Percentiles rank a stretch among this genome's conserved stretches.
Evolutionary conservation across 1,140 invertebrate species (phyloP).

Genomic region (Linepithema humile): DNA sequence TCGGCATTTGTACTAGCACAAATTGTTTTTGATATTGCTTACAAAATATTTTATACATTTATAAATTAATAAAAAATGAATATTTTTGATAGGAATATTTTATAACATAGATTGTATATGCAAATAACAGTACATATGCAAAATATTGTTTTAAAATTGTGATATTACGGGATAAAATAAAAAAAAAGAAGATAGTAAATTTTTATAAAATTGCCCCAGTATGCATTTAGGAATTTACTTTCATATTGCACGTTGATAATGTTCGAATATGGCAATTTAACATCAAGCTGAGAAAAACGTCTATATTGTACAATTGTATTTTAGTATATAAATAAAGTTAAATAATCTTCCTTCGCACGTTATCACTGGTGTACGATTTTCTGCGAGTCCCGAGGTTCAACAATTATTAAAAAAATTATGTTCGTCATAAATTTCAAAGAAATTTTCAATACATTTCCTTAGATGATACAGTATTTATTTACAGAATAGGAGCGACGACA

Average conservation of each 20-base stretch:
- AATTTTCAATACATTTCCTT: slow-evolving; percentile 58
- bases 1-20: not conserved
- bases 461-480: slow-evolving; percentile 78
- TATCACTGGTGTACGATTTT: not conserved
- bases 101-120: slow-evolving; percentile 6
- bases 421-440: slow-evolving; percentile 17
- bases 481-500: slow-evolving; percentile 81
- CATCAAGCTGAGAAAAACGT: not conserved
- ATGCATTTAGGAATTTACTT: slow-evolving; percentile 23
- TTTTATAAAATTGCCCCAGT: not conserved
- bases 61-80: slow-evolving; percentile 1
- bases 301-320: slow-evolving; percentile 9
- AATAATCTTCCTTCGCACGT: slow-evolving; percentile 30
- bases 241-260: no score
- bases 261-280: not conserved
- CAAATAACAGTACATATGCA: not conserved
- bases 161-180: not conserved
- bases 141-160: slow-evolving; percentile 22
- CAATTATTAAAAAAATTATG: not conserved
- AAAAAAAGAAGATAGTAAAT: not conserved
- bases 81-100: slow-evolving; percentile 54
- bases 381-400: not conserved
- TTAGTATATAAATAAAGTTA: slow-evolving; percentile 40
- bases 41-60: slow-evolving; percentile 9
- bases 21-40: not conserved